These are phyloP conservation scores for Turritopsis rubra DNA, from an alignment of 30 jellyfish, hydroid and myxozoan species.

Conservation along the genomic window DNA sequence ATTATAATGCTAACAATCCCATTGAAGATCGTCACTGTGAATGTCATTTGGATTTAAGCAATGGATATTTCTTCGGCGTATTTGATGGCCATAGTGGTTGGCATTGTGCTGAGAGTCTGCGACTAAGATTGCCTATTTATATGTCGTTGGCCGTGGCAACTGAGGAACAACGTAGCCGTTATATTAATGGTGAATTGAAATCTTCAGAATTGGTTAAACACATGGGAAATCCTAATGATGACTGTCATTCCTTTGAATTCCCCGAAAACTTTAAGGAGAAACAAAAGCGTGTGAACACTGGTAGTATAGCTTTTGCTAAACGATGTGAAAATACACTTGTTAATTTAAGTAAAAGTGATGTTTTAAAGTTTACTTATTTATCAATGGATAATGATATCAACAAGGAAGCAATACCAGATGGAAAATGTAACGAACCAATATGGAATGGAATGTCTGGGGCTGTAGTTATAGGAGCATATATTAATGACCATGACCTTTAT, in stretches of 20 bases:
- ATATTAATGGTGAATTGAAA: background rate
- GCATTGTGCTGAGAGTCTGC: conserved; percentile 86
- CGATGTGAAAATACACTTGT: background rate
- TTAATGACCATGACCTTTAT: conserved; percentile 54
- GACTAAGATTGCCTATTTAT: conserved; percentile 64
- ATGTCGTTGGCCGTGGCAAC: conserved; percentile 49
- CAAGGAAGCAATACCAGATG: conserved; percentile 87
- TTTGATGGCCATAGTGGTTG: conserved; percentile 99
- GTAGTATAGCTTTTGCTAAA: conserved; percentile 37
- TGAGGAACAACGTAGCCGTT: background rate
- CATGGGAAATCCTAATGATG: conserved; percentile 49
- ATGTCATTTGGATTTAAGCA: conserved; percentile 42
- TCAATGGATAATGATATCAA: conserved; percentile 82
- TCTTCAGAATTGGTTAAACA: conserved; percentile 7
- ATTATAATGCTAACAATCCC: conserved; percentile 70
- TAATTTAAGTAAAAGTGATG: conserved; percentile 28
- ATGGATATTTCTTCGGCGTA: conserved; percentile 62
- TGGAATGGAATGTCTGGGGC: conserved; percentile 93
- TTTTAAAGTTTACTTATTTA: conserved; percentile 41
- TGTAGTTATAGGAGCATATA: conserved; percentile 85
- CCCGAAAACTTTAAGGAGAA: conserved; percentile 55
- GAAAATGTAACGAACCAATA: conserved; percentile 66
- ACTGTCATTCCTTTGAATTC: conserved; percentile 31
- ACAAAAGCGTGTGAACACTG: conserved; percentile 57
- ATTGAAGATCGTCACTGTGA: conserved; percentile 95